Evolutionary conservation across 2,797 vertebrate species (phyloP).

Genomic region (Nothura maculosa): DNA sequence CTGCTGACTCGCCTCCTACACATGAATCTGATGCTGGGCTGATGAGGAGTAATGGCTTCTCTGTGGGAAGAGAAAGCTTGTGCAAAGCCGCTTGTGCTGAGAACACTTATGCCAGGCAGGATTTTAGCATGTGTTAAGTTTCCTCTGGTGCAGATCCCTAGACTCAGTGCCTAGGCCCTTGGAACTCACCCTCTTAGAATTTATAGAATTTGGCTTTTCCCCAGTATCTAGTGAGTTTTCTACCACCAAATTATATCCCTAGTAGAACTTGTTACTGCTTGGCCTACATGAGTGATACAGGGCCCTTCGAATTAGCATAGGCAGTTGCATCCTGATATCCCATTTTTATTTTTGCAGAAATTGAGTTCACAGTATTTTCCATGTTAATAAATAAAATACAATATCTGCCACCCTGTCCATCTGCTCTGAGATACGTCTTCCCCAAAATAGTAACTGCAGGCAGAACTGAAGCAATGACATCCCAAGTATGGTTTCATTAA

Average conservation of each 20-base stretch:
- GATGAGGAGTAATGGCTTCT: neutral
- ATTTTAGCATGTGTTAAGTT: neutral
- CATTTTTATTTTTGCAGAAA: slow-evolving; percentile 2
- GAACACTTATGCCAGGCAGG: neutral
- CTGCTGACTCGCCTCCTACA: neutral
- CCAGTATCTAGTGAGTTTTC: neutral
- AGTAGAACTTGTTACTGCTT: neutral
- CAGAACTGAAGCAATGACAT: slow-evolving; percentile 35
- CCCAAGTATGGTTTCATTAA: slow-evolving; percentile 12
- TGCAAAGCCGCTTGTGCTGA: neutral
- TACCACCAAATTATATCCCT: neutral
- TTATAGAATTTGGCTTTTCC: neutral
- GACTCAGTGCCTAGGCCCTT: neutral
- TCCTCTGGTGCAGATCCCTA: neutral
- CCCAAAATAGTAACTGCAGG: slow-evolving; percentile 43
- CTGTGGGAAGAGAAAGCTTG: neutral
- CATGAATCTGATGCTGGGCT: neutral
- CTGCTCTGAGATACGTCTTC: slow-evolving; percentile 45
- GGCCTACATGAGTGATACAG: neutral
- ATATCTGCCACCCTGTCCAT: slow-evolving; percentile 44
- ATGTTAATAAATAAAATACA: slow-evolving; percentile 48
- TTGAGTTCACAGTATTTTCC: slow-evolving; percentile 30
- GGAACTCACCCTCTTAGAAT: neutral
- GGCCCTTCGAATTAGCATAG: neutral
- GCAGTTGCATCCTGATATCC: neutral